phyloP scores from a whole-genome alignment of 2,113 vertebrate species.

The Nerophis lumbriciformis region DNA sequence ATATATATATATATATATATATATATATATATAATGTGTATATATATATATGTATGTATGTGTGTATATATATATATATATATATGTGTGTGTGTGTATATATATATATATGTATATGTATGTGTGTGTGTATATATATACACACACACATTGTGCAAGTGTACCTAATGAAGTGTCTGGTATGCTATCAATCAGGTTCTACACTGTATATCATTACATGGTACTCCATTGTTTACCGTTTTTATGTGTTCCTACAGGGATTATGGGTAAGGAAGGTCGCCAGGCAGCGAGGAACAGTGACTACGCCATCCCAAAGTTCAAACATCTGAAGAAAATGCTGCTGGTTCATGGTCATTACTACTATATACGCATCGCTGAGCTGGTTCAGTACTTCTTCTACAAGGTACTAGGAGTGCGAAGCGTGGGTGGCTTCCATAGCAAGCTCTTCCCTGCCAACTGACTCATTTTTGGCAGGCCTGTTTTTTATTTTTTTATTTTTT shows the following conservation, averaged over 20 bases:
- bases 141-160: background rate
- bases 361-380: conserved; percentile 92
- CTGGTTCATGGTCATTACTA: conserved; percentile 97
- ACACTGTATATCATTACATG: background rate
- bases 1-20: too few relatives aligned
- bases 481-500: background rate
- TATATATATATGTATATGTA: too few relatives aligned
- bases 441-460: conserved; percentile 43
- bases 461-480: conserved; percentile 53
- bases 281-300: conserved; percentile 97
- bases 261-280: conserved; percentile 95
- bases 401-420: conserved; percentile 75
- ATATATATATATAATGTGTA: too few relatives aligned
- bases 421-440: conserved; percentile 52
- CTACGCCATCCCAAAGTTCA: conserved; percentile 96
- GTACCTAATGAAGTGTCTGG: background rate
- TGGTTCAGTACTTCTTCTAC: conserved; percentile 99
- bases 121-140: too few relatives aligned
- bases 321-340: conserved; percentile 96
- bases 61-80: too few relatives aligned
- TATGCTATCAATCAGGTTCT: too few relatives aligned
- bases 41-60: too few relatives aligned
- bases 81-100: too few relatives aligned
- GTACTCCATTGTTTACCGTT: background rate
- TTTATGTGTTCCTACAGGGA: conserved; percentile 63